A percentile compares a stretch with the other conserved stretches of the same genome.
phyloP scores from a whole-genome alignment of 2,888 invertebrate species.

The Cantharis flavilabris region DNA sequence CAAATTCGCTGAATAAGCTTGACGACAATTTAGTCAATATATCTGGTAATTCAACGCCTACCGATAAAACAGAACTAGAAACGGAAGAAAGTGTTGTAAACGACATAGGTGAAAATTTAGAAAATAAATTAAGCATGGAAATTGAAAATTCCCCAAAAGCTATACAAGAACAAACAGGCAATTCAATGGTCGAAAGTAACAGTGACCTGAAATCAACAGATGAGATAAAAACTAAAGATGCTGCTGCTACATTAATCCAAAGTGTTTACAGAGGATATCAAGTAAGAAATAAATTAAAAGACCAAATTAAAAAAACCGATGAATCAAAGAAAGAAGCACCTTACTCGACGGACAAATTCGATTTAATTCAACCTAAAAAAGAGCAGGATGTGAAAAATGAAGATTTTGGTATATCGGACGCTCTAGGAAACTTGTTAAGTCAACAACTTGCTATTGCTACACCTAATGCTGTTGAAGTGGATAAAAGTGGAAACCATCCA shows the following conservation, averaged over 20 bases:
- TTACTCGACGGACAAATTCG: neutral
- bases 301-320: neutral
- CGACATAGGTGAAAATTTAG: neutral
- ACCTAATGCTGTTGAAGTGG: conserved; percentile 3
- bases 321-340: neutral
- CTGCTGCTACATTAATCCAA: conserved; percentile 29
- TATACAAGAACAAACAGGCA: neutral
- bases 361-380: neutral
- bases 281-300: conserved; percentile 1
- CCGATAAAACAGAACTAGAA: neutral
- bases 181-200: neutral
- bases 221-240: neutral
- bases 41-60: neutral
- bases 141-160: neutral
- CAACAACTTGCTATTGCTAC: conserved; percentile 15
- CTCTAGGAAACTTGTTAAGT: conserved; percentile 6
- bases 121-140: neutral
- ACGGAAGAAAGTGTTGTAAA: neutral
- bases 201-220: neutral
- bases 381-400: neutral
- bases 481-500: conserved; percentile 12
- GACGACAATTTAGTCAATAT: neutral
- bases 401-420: neutral
- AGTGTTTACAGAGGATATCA: conserved; percentile 23
- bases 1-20: conserved; percentile 1